Evolutionary conservation across 1,140 invertebrate species (phyloP).

Genomic region (Vanessa tameamea): DNA sequence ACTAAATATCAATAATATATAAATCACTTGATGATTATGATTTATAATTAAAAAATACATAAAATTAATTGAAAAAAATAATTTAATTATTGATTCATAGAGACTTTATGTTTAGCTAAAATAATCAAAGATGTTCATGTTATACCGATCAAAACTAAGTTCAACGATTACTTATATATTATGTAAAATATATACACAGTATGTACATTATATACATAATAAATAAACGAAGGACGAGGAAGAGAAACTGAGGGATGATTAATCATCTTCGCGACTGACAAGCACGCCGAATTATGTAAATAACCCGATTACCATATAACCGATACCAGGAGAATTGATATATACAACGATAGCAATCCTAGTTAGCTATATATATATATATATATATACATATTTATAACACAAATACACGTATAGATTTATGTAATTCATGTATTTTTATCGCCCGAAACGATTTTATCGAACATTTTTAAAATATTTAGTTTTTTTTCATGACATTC

Average conservation of each 20-base stretch:
- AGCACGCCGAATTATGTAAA: constrained; percentile 45
- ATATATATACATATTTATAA: background rate
- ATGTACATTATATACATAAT: constrained; percentile 1
- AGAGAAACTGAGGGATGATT: constrained; percentile 42
- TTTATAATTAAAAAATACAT: too few species aligned
- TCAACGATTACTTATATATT: background rate
- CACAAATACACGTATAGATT: background rate
- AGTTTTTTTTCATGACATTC: too few species aligned
- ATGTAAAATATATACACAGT: constrained; percentile 5
- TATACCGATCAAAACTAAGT: background rate
- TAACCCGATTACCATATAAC: constrained; percentile 43
- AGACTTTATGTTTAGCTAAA: background rate
- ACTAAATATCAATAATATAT: too few species aligned
- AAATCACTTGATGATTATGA: too few species aligned
- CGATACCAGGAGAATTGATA: constrained; percentile 31
- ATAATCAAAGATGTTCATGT: background rate
- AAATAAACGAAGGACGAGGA: constrained; percentile 38
- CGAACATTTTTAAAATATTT: too few species aligned
- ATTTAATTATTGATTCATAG: too few species aligned
- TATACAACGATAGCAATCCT: background rate
- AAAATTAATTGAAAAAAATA: too few species aligned
- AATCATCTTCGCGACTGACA: constrained; percentile 44
- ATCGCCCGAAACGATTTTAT: too few species aligned
- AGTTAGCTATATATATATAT: background rate
- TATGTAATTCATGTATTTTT: too few species aligned